Conservation (phyloP, 2,888 invertebrate species). For the Machimus atricapillus region DNA sequence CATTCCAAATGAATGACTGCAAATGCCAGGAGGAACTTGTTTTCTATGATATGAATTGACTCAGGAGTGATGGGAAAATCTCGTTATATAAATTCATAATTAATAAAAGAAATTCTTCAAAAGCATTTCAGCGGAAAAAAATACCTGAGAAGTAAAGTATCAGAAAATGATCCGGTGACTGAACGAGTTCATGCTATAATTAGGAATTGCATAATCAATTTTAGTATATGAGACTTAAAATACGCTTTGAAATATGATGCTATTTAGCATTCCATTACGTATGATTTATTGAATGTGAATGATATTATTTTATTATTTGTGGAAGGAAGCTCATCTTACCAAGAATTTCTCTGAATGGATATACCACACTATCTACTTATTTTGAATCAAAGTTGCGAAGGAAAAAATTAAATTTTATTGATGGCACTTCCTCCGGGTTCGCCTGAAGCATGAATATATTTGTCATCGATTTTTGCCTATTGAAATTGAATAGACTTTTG, state of each 20-base stretch:
- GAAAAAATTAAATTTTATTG: background rate
- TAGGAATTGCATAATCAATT: background rate
- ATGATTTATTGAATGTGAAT: background rate
- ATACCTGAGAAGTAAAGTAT: background rate
- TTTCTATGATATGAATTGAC: background rate
- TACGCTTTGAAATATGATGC: background rate
- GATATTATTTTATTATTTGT: background rate
- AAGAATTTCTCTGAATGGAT: background rate
- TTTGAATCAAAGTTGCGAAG: background rate
- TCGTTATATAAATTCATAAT: background rate
- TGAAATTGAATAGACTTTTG: background rate
- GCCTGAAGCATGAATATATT: background rate
- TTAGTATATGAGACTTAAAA: background rate
- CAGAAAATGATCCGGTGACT: background rate
- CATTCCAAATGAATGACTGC: background rate
- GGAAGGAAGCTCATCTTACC: background rate
- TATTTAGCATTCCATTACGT: background rate
- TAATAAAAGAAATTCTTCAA: background rate
- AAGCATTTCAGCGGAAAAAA: background rate
- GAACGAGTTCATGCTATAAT: background rate
- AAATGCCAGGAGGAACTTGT: background rate
- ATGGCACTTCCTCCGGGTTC: background rate
- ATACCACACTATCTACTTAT: background rate
- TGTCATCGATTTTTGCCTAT: background rate
- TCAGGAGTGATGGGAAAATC: background rate